Evolutionary conservation across 1,140 invertebrate genomes (phyloP).

Genomic region (Drosophila persimilis): DNA sequence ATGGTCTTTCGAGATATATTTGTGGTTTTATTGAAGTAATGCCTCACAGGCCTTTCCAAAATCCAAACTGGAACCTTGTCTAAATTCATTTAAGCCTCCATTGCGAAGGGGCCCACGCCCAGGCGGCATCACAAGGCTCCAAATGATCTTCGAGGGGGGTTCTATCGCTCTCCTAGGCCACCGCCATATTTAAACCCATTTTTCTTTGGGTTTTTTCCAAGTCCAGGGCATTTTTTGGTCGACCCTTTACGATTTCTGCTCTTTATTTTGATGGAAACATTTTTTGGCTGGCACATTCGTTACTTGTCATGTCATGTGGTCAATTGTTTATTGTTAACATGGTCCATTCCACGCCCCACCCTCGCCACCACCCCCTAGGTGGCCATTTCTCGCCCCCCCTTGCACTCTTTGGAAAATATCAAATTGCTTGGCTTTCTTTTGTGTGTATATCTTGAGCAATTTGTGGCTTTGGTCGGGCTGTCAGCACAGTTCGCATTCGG

Average conservation of each 20-base stretch:
- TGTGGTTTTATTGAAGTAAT: too few species aligned
- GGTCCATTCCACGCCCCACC: slow-evolving; percentile 32
- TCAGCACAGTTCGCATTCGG: slow-evolving; percentile 41
- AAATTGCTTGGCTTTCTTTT: slow-evolving; percentile 49
- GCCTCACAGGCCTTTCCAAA: too few species aligned
- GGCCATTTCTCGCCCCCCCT: background rate
- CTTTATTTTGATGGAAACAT: slow-evolving; percentile 44
- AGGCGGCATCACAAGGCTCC: too few species aligned
- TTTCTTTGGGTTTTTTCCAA: too few species aligned
- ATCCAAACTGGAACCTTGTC: too few species aligned
- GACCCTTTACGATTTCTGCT: background rate
- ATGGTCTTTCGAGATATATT: too few species aligned
- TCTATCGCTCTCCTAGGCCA: too few species aligned
- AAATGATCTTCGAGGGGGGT: too few species aligned
- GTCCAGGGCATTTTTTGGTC: background rate
- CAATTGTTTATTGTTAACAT: slow-evolving; percentile 76
- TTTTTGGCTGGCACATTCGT: slow-evolving; percentile 50
- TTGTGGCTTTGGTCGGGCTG: slow-evolving; percentile 48
- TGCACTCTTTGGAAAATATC: slow-evolving; percentile 33
- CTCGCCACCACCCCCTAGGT: background rate
- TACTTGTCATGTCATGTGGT: slow-evolving; percentile 70
- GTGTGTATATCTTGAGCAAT: slow-evolving; percentile 33
- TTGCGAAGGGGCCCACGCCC: too few species aligned
- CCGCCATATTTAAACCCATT: too few species aligned
- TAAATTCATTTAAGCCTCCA: too few species aligned